Base-by-base conservation (phyloP, 2,888 invertebrate genomes). In the Noctua fimbriata region DNA sequence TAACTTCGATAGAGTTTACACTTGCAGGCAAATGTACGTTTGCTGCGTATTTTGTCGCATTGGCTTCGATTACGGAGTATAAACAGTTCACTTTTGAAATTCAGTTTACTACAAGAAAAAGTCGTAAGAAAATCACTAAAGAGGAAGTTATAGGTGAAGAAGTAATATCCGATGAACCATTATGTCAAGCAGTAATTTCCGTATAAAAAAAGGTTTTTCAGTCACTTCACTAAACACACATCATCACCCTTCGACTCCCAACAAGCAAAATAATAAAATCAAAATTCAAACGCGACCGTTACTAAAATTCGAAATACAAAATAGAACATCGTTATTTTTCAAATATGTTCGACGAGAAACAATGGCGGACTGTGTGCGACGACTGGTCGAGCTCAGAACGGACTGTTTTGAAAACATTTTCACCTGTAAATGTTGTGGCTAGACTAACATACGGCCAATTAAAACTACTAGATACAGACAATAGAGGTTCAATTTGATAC, bases 401-500 rank as follows among this genome's bases (percentile, higher is more conserved):
- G 67, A 71, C 77, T 90, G 91, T 92, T 92, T 89, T 91, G 73
- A 91, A 89, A 92, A 92, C 91, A 92, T 86, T 73, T 55, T 78
- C 85, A 87, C 87, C 87, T 89, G 81, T 88, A 81, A 76, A 60
- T 90, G 89, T 89, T 88, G 85, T 91, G 88, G 88, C 90, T 90
- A 88, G 88, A 84, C 83, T 79, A 84, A 81, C 74, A 76, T 76
- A 76, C 76, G 75, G 71, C 69, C 73, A 87, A 90, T 86, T 88
- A 90, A 90, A 86, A 82, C 82, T 81, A 83, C 74, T 84, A 84
- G 85, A 84, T 82, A 85, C 36, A 86, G 87, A 90, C 90, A 90
- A 90, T 90, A 85, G 90, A 73, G 66, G 80, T 84, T 82, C 79
- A 73, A 78, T 80, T 75, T 73, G 79, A 79, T 76, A 82, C 88